Conservation (phyloP, 2,113 vertebrate species). For the Calypte anna region DNA sequence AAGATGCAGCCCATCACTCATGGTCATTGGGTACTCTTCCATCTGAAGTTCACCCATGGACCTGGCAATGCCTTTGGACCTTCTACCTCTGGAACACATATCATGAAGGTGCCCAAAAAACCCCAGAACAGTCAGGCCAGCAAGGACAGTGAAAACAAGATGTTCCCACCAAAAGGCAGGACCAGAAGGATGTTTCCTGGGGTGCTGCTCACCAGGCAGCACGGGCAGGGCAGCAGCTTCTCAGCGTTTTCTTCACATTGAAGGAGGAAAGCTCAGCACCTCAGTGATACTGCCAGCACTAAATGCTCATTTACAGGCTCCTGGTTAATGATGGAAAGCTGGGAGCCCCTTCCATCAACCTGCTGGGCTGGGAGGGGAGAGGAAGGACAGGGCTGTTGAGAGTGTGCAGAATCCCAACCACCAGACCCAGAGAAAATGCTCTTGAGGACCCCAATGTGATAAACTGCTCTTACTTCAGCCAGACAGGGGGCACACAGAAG, state of each 20-base stretch:
- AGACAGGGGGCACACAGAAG: background rate
- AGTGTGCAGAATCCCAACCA: background rate
- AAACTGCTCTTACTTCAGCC: background rate
- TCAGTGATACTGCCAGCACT: background rate
- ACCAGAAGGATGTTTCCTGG: accelerated
- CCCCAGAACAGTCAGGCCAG: background rate
- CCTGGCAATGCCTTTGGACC: background rate
- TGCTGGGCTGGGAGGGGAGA: background rate
- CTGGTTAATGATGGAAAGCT: accelerated
- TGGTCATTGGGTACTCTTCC: background rate
- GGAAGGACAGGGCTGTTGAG: background rate
- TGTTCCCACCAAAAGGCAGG: background rate
- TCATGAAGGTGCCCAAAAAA: background rate
- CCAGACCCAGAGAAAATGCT: background rate
- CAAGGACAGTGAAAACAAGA: background rate
- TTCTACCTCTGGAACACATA: background rate
- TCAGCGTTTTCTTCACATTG: background rate
- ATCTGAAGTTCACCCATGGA: background rate
- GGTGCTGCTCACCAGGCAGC: background rate
- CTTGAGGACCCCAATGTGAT: background rate
- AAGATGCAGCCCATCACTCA: background rate
- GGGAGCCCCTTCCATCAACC: background rate
- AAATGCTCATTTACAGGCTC: background rate
- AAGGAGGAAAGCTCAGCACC: background rate
- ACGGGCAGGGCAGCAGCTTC: background rate